A percentile compares a stretch with the other conserved stretches of the same genome.
Evolutionary conservation across 2,113 vertebrate species (phyloP).

Genomic region (Opisthocomus hoazin): DNA sequence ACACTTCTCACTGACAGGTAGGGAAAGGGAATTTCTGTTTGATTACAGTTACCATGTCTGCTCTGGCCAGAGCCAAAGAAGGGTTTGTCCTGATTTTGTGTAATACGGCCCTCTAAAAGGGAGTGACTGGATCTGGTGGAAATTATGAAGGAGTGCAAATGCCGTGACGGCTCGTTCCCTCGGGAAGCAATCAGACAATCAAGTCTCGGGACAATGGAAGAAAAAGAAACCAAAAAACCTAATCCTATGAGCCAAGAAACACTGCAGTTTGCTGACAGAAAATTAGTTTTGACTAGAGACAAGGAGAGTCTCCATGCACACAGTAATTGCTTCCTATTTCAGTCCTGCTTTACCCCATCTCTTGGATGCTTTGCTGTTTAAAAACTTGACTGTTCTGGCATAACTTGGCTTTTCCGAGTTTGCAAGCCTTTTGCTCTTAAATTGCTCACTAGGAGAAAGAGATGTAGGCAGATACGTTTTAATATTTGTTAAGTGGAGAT

Average conservation of each 20-base stretch:
- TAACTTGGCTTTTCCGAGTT: not conserved
- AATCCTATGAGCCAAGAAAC: not conserved
- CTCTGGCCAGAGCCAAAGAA: not conserved
- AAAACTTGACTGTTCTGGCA: not conserved
- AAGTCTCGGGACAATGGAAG: not conserved
- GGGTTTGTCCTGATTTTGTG: not conserved
- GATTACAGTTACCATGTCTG: not conserved
- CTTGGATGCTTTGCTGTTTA: not conserved
- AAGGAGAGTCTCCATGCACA: not conserved
- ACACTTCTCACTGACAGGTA: not conserved
- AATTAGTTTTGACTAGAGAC: not conserved
- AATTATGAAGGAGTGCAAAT: not conserved
- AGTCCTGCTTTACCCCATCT: not conserved
- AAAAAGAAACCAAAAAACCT: not conserved
- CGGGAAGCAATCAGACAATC: not conserved
- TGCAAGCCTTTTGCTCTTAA: not conserved
- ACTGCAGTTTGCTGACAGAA: not conserved
- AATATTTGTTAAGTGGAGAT: not conserved
- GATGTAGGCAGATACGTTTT: not conserved
- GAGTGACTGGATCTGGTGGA: not conserved
- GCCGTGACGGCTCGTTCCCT: not conserved
- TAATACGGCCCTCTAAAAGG: not conserved
- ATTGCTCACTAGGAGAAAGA: not conserved
- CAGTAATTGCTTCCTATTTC: not conserved
- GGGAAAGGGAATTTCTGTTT: not conserved